These are phyloP conservation scores for Lepus townsendii DNA, from an alignment of 2,797 vertebrate species.

Conservation along the genomic window DNA sequence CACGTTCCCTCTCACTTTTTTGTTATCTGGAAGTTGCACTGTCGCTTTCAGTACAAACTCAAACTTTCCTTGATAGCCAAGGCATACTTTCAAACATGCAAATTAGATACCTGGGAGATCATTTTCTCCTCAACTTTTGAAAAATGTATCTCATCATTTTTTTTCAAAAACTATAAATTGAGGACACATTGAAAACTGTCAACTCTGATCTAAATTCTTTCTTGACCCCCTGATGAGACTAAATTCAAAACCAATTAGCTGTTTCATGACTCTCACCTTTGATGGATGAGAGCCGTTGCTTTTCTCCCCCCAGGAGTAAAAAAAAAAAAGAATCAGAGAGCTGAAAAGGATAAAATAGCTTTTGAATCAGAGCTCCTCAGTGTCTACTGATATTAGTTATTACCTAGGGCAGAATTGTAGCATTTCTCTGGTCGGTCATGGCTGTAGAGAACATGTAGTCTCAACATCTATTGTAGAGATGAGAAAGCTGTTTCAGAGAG, in stretches of 20 bases:
- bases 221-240: slow-evolving; percentile 67
- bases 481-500: neutral
- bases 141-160: slow-evolving; percentile 63
- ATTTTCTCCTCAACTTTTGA: slow-evolving; percentile 57
- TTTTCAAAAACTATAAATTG: slow-evolving; percentile 67
- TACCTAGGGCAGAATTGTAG: neutral
- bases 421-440: neutral
- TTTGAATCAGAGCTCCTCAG: slow-evolving; percentile 24
- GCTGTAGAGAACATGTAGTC: neutral
- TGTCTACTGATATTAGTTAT: slow-evolving; percentile 59
- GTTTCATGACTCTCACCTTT: slow-evolving; percentile 79
- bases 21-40: neutral
- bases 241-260: slow-evolving; percentile 84
- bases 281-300: slow-evolving; percentile 76
- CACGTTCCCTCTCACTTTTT: neutral
- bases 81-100: slow-evolving; percentile 34
- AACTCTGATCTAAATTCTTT: slow-evolving; percentile 62
- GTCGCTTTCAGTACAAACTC: neutral
- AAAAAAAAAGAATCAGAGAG: slow-evolving; percentile 75
- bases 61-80: neutral
- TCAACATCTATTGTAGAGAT: neutral
- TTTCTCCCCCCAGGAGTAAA: slow-evolving; percentile 45
- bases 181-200: slow-evolving; percentile 67
- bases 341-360: slow-evolving; percentile 64
- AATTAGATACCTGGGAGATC: slow-evolving; percentile 54